Conservation (phyloP, 2,888 invertebrate species). For the Drosophila paucipuncta region DNA sequence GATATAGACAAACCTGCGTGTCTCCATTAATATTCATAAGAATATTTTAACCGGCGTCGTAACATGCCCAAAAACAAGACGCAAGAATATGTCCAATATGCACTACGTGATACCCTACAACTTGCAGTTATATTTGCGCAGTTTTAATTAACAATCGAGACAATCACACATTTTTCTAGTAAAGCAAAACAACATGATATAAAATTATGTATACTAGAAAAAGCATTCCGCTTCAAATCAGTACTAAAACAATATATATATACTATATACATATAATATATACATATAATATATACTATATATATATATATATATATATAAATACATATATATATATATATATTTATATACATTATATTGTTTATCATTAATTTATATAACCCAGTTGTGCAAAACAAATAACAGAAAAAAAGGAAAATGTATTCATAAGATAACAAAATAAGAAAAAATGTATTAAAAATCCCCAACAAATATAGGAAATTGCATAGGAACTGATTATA, state of each 20-base stretch:
- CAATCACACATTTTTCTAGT: neutral
- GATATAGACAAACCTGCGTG: conserved; percentile 12
- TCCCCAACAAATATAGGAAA: neutral
- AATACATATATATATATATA: neutral
- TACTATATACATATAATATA: no score
- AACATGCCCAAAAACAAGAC: conserved; percentile 62
- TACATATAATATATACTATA: neutral
- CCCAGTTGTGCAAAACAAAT: neutral
- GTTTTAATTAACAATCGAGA: neutral
- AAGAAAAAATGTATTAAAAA: neutral
- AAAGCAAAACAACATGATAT: neutral
- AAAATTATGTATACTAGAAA: neutral
- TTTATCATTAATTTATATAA: neutral
- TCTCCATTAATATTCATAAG: conserved; percentile 23
- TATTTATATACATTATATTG: neutral
- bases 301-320: neutral
- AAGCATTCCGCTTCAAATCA: neutral
- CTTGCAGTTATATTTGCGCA: neutral
- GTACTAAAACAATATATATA: neutral
- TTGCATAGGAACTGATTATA: neutral
- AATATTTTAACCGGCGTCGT: conserved; percentile 42
- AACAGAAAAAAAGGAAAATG: conserved; percentile 1
- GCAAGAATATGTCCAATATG: neutral
- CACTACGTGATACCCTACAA: conserved; percentile 23
- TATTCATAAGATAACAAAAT: conserved; percentile 8